Percentiles rank a stretch among this genome's conserved stretches.
These are phyloP conservation scores for Atrina japonica DNA, from an alignment of 2,888 invertebrate genomes.

Conservation along the genomic window DNA sequence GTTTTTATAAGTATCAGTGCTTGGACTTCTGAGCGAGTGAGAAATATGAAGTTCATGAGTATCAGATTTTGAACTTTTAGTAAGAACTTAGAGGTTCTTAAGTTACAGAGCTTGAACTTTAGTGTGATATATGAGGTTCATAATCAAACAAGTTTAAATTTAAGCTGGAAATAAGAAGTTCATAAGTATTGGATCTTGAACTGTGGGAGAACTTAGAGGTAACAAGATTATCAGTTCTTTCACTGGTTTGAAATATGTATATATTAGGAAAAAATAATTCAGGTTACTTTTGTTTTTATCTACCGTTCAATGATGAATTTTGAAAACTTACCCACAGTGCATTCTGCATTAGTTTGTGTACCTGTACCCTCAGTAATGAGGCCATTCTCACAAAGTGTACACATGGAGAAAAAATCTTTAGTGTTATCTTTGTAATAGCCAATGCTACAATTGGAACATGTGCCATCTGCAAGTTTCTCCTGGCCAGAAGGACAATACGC, in stretches of 20 bases:
- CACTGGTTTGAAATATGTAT: neutral
- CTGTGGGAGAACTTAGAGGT: too few relatives aligned
- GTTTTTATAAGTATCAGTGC: too few relatives aligned
- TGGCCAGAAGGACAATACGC: conserved; percentile 82
- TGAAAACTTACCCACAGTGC: conserved; percentile 53
- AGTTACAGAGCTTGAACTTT: too few relatives aligned
- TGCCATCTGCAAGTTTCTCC: conserved; percentile 35
- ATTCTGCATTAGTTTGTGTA: conserved; percentile 34
- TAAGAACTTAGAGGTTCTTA: too few relatives aligned
- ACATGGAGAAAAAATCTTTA: conserved; percentile 45
- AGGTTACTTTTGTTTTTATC: neutral
- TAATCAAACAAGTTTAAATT: too few relatives aligned
- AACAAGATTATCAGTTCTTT: too few relatives aligned
- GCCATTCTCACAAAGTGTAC: conserved; percentile 45
- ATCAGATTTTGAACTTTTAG: too few relatives aligned
- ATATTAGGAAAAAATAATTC: neutral
- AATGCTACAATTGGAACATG: conserved; percentile 47
- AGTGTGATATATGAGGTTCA: too few relatives aligned
- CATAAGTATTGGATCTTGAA: too few relatives aligned
- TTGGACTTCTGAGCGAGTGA: too few relatives aligned
- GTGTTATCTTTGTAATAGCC: conserved; percentile 59
- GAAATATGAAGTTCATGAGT: too few relatives aligned
- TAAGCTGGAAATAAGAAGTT: too few relatives aligned
- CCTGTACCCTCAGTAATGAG: conserved; percentile 47
- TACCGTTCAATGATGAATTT: neutral